These are phyloP conservation scores for Melinopterus prodromus DNA, from an alignment of 2,888 invertebrate genomes.

Conservation along the genomic window DNA sequence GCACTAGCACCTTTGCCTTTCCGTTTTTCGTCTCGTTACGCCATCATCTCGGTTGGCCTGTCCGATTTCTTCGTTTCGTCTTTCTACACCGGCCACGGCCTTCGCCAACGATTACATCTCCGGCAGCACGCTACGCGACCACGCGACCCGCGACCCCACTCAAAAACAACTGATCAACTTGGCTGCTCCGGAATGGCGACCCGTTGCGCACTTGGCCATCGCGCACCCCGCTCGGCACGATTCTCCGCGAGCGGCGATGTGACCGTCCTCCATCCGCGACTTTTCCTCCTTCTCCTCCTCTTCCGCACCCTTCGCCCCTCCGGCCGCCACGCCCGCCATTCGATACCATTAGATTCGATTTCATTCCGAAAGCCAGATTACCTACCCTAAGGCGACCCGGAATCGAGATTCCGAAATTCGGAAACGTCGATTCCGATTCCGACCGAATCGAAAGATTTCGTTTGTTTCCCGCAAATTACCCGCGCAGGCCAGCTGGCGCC, in stretches of 20 bases:
- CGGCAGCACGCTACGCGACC: slow-evolving; percentile 14
- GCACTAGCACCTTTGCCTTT: neutral
- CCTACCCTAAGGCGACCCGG: no score
- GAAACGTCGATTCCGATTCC: no score
- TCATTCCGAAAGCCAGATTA: neutral
- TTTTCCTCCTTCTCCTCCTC: slow-evolving; percentile 7
- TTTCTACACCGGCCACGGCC: slow-evolving; percentile 6
- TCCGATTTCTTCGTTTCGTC: neutral
- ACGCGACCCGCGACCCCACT: slow-evolving; percentile 7
- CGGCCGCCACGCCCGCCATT: neutral
- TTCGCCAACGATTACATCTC: slow-evolving; percentile 15
- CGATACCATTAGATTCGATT: neutral
- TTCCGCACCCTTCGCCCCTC: slow-evolving; percentile 9
- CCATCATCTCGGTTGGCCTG: neutral
- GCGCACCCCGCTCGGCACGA: slow-evolving; percentile 34
- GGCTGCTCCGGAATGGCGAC: neutral
- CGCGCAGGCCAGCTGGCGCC: neutral
- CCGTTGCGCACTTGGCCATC: slow-evolving; percentile 40
- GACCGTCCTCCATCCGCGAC: slow-evolving; percentile 5
- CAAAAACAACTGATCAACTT: neutral
- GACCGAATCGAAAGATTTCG: no score
- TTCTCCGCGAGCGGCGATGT: slow-evolving; percentile 14
- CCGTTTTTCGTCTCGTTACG: slow-evolving; percentile 9
- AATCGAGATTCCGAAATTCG: no score
- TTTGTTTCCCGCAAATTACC: neutral